Evolutionary conservation across 2,797 vertebrate species (phyloP).

Genomic region (Sebastes melanostomus): DNA sequence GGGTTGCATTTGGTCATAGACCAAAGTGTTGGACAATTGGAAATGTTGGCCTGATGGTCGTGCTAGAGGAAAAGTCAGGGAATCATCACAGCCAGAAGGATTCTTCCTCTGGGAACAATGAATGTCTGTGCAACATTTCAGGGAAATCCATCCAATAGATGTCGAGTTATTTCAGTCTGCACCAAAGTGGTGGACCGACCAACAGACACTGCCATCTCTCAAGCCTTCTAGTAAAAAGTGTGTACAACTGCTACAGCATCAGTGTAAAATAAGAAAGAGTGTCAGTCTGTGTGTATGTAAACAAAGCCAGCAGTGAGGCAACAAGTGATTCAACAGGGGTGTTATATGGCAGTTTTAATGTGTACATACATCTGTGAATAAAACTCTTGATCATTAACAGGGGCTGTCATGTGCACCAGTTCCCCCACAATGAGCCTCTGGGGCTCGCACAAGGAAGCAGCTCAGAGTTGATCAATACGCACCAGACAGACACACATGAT

Average conservation of each 20-base stretch:
- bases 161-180: background rate
- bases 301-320: conserved; percentile 13
- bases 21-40: background rate
- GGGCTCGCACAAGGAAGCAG: conserved; percentile 43
- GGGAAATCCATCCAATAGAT: background rate
- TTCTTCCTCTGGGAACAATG: background rate
- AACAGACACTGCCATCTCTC: background rate
- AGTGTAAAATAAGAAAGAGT: conserved; percentile 9
- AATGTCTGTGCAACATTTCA: background rate
- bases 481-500: conserved; percentile 50
- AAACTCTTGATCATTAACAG: conserved; percentile 49
- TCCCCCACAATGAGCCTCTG: conserved; percentile 51
- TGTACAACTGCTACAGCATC: background rate
- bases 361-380: conserved; percentile 31
- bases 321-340: conserved; percentile 25
- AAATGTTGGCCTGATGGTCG: background rate
- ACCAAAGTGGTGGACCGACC: background rate
- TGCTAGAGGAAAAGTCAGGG: background rate
- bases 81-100: background rate
- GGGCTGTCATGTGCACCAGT: conserved; percentile 47
- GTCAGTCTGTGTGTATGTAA: background rate
- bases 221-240: background rate
- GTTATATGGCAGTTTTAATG: conserved; percentile 12
- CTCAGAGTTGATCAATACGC: conserved; percentile 60
- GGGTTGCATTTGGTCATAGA: too few relatives aligned